These are phyloP conservation scores for Recurvirostra avosetta DNA, from an alignment of 2,113 vertebrate species.

Conservation along the genomic window DNA sequence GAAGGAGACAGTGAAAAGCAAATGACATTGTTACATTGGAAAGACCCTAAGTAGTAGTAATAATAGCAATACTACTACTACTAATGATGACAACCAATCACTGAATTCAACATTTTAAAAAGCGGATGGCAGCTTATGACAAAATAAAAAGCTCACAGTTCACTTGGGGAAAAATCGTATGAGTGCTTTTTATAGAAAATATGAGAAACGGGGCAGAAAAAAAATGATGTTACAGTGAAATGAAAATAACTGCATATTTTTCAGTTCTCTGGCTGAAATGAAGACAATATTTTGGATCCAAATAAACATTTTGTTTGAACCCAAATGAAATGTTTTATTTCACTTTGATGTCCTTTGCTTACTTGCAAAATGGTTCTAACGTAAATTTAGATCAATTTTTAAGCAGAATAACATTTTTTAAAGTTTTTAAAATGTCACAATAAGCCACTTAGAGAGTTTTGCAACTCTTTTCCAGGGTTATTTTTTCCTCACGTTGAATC, in stretches of 20 bases:
- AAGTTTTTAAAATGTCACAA: background rate
- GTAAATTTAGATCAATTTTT: slow-evolving; percentile 9
- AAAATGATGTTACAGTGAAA: background rate
- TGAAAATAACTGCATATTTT: background rate
- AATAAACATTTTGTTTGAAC: slow-evolving; percentile 16
- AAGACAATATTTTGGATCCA: background rate
- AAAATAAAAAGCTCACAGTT: background rate
- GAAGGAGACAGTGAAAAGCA: background rate
- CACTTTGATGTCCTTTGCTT: background rate
- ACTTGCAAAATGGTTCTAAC: slow-evolving; percentile 14
- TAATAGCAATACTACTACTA: background rate
- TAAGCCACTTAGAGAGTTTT: background rate
- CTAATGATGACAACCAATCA: background rate
- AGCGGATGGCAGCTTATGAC: background rate
- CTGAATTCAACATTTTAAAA: background rate
- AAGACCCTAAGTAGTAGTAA: background rate
- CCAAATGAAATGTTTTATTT: slow-evolving; percentile 25
- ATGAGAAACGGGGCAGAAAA: background rate
- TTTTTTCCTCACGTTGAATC: background rate
- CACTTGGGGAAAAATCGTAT: background rate
- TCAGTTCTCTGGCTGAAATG: background rate
- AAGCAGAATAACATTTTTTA: background rate
- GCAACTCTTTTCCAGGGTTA: background rate
- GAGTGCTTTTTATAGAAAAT: background rate
- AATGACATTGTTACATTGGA: background rate